phyloP scores from a whole-genome alignment of 1,140 invertebrate species.

The Pogonomyrmex barbatus region DNA sequence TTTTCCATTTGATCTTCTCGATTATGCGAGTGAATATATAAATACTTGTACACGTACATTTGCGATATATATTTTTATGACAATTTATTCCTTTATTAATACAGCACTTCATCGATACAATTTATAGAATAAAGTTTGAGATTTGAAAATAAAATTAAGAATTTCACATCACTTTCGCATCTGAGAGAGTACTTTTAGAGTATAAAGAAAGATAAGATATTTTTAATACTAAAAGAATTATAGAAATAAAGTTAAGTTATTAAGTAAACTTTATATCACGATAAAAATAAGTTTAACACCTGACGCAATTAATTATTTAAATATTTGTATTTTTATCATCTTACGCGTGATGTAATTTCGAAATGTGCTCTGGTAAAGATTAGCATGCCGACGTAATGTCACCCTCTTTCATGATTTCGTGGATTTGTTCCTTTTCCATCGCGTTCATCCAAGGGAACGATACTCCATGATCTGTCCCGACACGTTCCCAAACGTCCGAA shows the following conservation, averaged over 20 bases:
- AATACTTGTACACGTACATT: not conserved
- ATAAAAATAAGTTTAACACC: not conserved
- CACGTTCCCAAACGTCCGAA: conserved; percentile 38
- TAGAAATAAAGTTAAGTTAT: not conserved
- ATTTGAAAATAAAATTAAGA: not conserved
- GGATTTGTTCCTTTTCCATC: not conserved
- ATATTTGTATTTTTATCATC: not conserved
- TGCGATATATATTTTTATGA: not conserved
- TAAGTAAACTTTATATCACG: not conserved
- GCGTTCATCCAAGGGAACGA: conserved; percentile 10
- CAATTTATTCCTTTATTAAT: not conserved
- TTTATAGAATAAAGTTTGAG: not conserved
- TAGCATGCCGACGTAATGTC: not conserved
- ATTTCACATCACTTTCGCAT: not conserved
- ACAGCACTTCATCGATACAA: not conserved
- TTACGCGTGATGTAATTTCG: not conserved
- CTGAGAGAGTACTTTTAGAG: not conserved
- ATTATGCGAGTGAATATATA: not conserved
- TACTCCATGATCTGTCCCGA: conserved; percentile 36
- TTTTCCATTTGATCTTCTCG: not conserved
- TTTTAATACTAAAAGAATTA: not conserved
- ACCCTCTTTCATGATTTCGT: not conserved
- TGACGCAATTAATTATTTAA: not conserved
- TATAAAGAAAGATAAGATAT: too few relatives aligned
- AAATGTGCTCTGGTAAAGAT: not conserved